Percentiles rank a stretch among this genome's conserved stretches.
phyloP scores from a whole-genome alignment of 2,888 invertebrate genomes.

The Leptarthrus brevirostris region DNA sequence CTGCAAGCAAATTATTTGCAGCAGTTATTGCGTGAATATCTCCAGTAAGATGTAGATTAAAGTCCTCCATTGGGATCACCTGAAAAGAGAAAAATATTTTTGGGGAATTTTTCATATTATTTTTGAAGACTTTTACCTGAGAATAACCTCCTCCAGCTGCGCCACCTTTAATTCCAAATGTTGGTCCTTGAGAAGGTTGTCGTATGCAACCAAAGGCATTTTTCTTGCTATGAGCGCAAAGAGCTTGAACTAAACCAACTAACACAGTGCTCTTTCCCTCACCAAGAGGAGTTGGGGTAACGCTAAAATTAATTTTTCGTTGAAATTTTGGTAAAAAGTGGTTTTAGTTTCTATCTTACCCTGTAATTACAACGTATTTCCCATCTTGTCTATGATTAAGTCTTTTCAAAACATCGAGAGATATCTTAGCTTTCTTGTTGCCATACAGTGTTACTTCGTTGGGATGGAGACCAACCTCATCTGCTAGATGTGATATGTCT shows the following conservation, averaged over 20 bases:
- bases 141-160: constrained; percentile 99
- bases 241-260: constrained; percentile 91
- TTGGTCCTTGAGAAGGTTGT: constrained; percentile 98
- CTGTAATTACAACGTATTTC: constrained; percentile 94
- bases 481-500: constrained; percentile 78
- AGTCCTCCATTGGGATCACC: constrained; percentile 99
- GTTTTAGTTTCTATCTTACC: too few species aligned
- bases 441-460: constrained; percentile 92
- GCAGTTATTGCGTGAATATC: constrained; percentile 99
- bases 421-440: constrained; percentile 93
- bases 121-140: constrained; percentile 71
- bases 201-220: constrained; percentile 95
- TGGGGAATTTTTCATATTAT: too few species aligned
- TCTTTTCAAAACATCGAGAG: constrained; percentile 82
- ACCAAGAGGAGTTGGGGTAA: constrained; percentile 98
- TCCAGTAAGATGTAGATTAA: constrained; percentile 97
- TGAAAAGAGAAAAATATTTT: constrained; percentile 31
- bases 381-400: constrained; percentile 78
- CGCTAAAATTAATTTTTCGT: too few species aligned
- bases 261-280: constrained; percentile 98
- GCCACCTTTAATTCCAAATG: constrained; percentile 98
- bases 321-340: too few species aligned
- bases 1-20: constrained; percentile 97
- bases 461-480: constrained; percentile 84
- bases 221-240: constrained; percentile 83